phyloP scores from a whole-genome alignment of 2,888 invertebrate genomes.

The Cephus nigrinus region DNA sequence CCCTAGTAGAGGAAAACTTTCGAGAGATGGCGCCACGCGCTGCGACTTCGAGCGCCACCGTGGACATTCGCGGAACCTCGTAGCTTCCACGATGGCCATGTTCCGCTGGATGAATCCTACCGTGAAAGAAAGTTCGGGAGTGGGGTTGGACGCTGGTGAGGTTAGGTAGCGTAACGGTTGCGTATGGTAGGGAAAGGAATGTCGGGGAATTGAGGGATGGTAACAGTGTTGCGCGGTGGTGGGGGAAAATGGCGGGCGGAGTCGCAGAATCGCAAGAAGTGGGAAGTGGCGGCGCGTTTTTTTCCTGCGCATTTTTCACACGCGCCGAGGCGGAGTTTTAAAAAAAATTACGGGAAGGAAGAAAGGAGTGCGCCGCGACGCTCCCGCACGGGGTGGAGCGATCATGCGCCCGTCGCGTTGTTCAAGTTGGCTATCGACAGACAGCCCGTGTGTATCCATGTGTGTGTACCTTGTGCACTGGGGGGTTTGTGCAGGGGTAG shows the following conservation, averaged over 20 bases:
- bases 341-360: constrained; percentile 38
- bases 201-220: neutral
- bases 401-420: constrained; percentile 33
- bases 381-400: constrained; percentile 38
- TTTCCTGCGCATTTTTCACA: constrained; percentile 20
- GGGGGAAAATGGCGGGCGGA: neutral
- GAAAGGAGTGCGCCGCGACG: constrained; percentile 9
- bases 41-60: neutral
- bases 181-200: neutral
- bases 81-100: neutral
- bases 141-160: neutral
- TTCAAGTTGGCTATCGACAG: constrained; percentile 40
- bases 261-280: constrained; percentile 35
- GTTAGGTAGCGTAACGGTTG: neutral
- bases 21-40: neutral
- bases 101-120: neutral
- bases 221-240: neutral
- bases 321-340: constrained; percentile 54
- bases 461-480: neutral
- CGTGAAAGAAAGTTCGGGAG: neutral
- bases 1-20: neutral
- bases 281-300: constrained; percentile 31
- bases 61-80: neutral
- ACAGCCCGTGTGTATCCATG: neutral
- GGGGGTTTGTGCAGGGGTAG: neutral